These are phyloP conservation scores for Propsilocerus akamusi DNA, from an alignment of 1,140 invertebrate species.

Conservation along the genomic window DNA sequence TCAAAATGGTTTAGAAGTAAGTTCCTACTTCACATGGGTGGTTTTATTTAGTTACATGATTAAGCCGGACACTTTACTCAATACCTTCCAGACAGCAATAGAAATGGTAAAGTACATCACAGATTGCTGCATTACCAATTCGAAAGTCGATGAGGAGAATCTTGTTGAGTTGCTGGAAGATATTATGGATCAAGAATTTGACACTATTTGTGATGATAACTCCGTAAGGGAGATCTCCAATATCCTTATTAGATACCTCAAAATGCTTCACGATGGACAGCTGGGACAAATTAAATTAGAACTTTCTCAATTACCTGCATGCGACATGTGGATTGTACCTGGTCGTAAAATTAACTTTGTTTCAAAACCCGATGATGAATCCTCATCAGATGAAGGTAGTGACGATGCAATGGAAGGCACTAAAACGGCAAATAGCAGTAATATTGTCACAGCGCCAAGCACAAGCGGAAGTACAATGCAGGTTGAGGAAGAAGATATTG, in stretches of 20 bases:
- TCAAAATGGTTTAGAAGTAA: slow-evolving; percentile 36
- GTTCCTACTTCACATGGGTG: neutral
- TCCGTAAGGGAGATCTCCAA: slow-evolving; percentile 33
- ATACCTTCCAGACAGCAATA: slow-evolving; percentile 29
- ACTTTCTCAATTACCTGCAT: slow-evolving; percentile 20
- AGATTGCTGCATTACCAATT: slow-evolving; percentile 34
- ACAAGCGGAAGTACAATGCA: slow-evolving; percentile 8
- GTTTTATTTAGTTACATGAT: neutral
- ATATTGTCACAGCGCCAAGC: neutral
- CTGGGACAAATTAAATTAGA: slow-evolving; percentile 21
- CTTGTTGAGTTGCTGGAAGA: slow-evolving; percentile 37
- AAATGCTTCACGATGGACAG: slow-evolving; percentile 22
- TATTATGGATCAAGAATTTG: slow-evolving; percentile 42
- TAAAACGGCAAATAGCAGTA: slow-evolving; percentile 11
- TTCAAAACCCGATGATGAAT: slow-evolving; percentile 22
- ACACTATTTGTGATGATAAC: slow-evolving; percentile 41
- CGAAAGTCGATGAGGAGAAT: slow-evolving; percentile 30
- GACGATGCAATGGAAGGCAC: slow-evolving; percentile 15
- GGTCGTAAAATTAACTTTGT: slow-evolving; percentile 19
- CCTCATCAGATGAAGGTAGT: slow-evolving; percentile 26
- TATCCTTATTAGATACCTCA: slow-evolving; percentile 26
- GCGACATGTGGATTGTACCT: slow-evolving; percentile 22
- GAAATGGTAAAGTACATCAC: slow-evolving; percentile 36
- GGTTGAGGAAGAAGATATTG: slow-evolving; percentile 29
- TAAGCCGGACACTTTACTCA: neutral